Percentiles rank a stretch among this genome's conserved stretches.
These are phyloP conservation scores for Drosophila borealis DNA, from an alignment of 2,888 invertebrate species.

Conservation along the genomic window DNA sequence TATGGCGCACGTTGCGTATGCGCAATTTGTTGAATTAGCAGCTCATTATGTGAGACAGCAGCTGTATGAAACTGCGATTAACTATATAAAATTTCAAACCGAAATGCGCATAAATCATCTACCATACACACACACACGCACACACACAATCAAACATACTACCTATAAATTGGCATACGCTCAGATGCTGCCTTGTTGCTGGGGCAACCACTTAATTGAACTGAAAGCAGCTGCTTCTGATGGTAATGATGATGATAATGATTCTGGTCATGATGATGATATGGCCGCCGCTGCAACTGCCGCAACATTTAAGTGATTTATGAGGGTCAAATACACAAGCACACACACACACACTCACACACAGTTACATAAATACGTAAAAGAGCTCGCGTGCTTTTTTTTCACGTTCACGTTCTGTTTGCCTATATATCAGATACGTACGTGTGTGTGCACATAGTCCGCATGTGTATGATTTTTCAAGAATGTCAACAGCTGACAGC, in stretches of 20 bases:
- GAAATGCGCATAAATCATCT: conserved; percentile 44
- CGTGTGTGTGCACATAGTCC: conserved; percentile 3
- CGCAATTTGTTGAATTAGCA: conserved; percentile 42
- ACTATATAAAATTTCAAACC: conserved; percentile 36
- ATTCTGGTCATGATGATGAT: conserved; percentile 5
- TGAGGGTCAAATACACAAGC: conserved; percentile 47
- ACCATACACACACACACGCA: conserved; percentile 5
- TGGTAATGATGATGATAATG: conserved; percentile 28
- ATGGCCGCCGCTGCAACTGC: conserved; percentile 35
- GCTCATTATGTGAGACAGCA: conserved; percentile 32
- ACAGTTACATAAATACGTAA: conserved; percentile 5
- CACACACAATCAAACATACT: conserved; percentile 7
- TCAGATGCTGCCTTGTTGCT: conserved; percentile 17
- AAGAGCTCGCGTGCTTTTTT: conserved; percentile 20
- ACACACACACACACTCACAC: conserved; percentile 5
- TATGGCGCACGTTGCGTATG: conserved; percentile 34
- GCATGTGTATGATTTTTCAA: conserved; percentile 64
- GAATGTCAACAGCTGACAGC: conserved; percentile 66
- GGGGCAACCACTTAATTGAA: conserved; percentile 66
- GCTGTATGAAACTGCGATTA: conserved; percentile 46
- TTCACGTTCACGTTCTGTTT: conserved; percentile 12
- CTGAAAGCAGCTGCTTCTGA: conserved; percentile 56
- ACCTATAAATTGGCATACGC: conserved; percentile 59
- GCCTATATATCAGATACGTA: conserved; percentile 37
- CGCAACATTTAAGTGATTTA: conserved; percentile 71